Base-by-base conservation (phyloP, 2,888 invertebrate genomes). In the Nomada fucata region DNA sequence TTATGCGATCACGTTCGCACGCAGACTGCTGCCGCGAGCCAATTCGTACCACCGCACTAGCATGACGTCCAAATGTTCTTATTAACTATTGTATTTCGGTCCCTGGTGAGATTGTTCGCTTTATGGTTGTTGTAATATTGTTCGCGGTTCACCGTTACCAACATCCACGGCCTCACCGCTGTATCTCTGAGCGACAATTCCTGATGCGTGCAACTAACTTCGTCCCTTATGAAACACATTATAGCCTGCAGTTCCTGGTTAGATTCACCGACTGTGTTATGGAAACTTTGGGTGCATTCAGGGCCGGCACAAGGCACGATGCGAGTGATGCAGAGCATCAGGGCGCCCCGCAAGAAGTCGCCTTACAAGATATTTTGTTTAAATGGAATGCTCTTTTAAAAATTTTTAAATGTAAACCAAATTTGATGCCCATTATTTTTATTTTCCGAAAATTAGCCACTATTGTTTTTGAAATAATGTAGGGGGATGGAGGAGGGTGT, bases 1-100 rank as follows among this genome's bases (percentile, higher is more conserved):
- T 79, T 69, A 72, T 65, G 75, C 61, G 69, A 72, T 72, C 69
- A 26, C 59, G 57, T 69, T 78, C 15, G 42, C 61, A 18, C 68
- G 42, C 23, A 13, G 11, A 68, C 15, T 20, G 29, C 13, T 13
- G n/a, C 3, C 65, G 26, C 50, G 29, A 20, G 29, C 29, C 20
- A 65, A 50, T 65, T 57, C 29, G 47, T 11, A n/a, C 9, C 44
- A 9, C 13, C 44, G 13, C 7, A 29, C 20, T 7, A 18, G 23
- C 42, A 10, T 44, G 13, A 2, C 23, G 29, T 7, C 18, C 5
- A 59, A 29, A 50, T 59, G 55, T 57, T 44, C 29, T 52, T 36
- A 29, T 42, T 57, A 47, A 42, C n/a, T 18, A 18, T 50, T 55
- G 18, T 59, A 50, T 23, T 36, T 47, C 7, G 23, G 20, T 23